These are phyloP conservation scores for Neopipo cinnamomea DNA, from an alignment of 2,113 vertebrate species.

Conservation along the genomic window DNA sequence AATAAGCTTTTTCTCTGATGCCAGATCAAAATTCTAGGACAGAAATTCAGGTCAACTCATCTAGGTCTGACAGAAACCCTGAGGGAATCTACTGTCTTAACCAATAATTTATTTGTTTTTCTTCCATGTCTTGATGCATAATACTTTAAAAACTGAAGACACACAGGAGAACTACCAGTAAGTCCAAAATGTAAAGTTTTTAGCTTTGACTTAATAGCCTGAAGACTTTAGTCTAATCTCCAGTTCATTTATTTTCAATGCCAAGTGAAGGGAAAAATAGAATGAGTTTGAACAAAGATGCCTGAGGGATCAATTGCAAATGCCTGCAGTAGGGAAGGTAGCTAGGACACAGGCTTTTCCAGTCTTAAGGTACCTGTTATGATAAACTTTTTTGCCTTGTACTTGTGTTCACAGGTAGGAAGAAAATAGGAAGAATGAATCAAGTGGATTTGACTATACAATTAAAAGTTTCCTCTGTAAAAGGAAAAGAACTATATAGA, in stretches of 20 bases:
- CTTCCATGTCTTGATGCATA: neutral
- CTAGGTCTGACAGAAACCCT: neutral
- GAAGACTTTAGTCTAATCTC: neutral
- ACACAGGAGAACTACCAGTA: neutral
- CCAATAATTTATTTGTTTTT: conserved; percentile 10
- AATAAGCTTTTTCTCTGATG: neutral
- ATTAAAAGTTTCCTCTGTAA: neutral
- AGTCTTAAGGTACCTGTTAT: neutral
- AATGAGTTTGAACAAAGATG: neutral
- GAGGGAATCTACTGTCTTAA: conserved; percentile 12
- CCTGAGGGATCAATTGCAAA: neutral
- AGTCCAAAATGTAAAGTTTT: neutral
- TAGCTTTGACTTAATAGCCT: neutral
- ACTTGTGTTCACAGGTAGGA: neutral
- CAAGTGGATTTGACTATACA: neutral
- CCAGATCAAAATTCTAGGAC: neutral
- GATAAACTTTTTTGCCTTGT: neutral
- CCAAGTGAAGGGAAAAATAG: neutral
- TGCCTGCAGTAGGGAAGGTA: neutral
- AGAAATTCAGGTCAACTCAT: conserved; percentile 19
- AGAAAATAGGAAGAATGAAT: neutral
- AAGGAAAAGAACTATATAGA: neutral
- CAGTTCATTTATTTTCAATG: conserved; percentile 20
- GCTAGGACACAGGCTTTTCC: neutral
- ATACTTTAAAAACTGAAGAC: neutral